A percentile compares a stretch with the other conserved stretches of the same genome.
Conservation (phyloP, 2,113 vertebrate genomes). For the Nettapus auritus region DNA sequence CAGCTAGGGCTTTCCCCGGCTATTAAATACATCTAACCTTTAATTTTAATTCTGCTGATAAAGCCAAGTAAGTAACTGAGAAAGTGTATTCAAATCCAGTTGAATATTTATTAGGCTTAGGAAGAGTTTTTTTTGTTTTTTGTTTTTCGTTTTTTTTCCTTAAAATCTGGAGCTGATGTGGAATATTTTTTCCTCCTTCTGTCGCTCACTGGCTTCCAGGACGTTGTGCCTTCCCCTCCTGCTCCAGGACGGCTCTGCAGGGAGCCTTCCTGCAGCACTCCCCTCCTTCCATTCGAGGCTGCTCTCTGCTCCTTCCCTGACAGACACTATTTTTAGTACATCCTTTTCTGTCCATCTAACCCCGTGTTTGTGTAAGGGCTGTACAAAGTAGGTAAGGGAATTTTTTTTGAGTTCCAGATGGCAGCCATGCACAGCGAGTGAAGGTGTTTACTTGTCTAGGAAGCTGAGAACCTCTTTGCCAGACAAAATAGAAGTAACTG, state of each 20-base stretch:
- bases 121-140: neutral
- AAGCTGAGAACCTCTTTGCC: constrained; percentile 54
- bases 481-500: constrained; percentile 57
- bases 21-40: neutral
- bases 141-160: neutral
- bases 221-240: neutral
- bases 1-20: neutral
- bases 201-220: neutral
- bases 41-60: neutral
- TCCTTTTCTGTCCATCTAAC: constrained; percentile 59
- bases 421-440: constrained; percentile 30
- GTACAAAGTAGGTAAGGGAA: constrained; percentile 51
- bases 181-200: neutral
- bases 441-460: constrained; percentile 65
- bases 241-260: neutral
- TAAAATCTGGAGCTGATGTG: neutral
- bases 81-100: neutral
- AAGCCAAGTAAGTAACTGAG: neutral
- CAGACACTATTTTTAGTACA: constrained; percentile 49
- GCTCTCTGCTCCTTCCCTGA: constrained; percentile 13
- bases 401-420: constrained; percentile 47
- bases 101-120: neutral
- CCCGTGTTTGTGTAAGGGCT: constrained; percentile 58
- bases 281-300: neutral
- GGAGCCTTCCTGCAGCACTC: constrained; percentile 10